Base-by-base conservation (phyloP, 2,113 vertebrate species). In the Delphinus delphis region DNA sequence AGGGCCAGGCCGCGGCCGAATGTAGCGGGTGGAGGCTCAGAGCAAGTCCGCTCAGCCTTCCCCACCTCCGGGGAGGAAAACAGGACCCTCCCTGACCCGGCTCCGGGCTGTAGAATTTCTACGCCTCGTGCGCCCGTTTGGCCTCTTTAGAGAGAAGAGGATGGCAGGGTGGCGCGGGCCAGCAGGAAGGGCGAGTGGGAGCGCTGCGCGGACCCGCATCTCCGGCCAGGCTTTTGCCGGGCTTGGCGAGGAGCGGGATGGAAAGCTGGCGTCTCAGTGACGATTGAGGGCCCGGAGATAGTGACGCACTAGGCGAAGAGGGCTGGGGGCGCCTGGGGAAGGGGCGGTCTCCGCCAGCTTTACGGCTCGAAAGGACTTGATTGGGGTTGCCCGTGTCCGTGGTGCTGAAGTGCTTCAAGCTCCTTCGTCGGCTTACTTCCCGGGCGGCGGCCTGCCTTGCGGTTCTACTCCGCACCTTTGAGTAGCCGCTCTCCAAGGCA, bases 401-500 rank as follows among this genome's bases (percentile, higher is more conserved):
- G 97, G 97, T 97, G 97, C 97, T 97, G 98, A 98, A 97, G 58
- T 41, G 10, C 33, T 79, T 89, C 50, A 1, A 2, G 68, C 15
- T 14, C 20, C 38, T 41, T 44, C 0, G 2, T 63, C 4, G 1
- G 17, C 12, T 88, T 63, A 21, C 74, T 84, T 93, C 38, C 65
- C 15, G 10, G 74, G 38, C 47, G 3, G 2, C 10, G 0, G 36
- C 92, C 65, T 77, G 31, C 70, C 26, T 41, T 21, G 12, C 12
- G 12, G n/a, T 67, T 90, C 31, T 17, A 3, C 15, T 88, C 77
- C 15, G 60, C 28, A 50, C 28, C 25, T 88, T 97, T 91, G 76
- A 73, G 74, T 60, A 97, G 73, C 85, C 62, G 28, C 36, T 92
- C 5, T 67, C 88, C 71, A 50, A 67, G 63, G 82, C 88, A 77